A percentile compares a stretch with the other conserved stretches of the same genome.
These are phyloP conservation scores for Chondrosia reniformis DNA, from an alignment of 37 sponge, comb jelly and placozoan genomes.

Conservation along the genomic window DNA sequence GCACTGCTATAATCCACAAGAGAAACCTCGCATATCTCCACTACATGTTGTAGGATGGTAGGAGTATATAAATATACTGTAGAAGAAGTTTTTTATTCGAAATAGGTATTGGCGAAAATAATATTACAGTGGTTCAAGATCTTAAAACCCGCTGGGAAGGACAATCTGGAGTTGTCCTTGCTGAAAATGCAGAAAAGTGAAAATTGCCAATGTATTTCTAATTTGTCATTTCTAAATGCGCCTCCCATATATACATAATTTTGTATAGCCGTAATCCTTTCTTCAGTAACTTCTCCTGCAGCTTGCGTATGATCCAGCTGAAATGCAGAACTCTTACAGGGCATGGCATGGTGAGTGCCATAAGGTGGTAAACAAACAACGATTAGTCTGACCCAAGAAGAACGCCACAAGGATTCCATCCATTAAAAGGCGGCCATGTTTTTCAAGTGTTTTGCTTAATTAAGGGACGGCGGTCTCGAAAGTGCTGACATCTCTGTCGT, in stretches of 20 bases:
- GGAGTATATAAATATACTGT: neutral
- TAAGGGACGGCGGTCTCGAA: neutral
- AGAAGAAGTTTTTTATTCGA: neutral
- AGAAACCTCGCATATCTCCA: neutral
- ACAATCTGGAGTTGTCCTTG: neutral
- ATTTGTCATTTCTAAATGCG: neutral
- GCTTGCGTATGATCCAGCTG: neutral
- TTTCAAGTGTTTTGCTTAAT: neutral
- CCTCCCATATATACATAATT: neutral
- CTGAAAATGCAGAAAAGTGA: neutral
- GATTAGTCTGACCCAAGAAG: neutral
- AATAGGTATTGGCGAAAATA: conserved; percentile 1
- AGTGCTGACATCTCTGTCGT: neutral
- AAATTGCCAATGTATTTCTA: neutral
- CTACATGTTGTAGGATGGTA: neutral
- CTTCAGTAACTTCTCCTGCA: neutral
- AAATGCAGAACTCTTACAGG: neutral
- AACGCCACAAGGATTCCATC: neutral
- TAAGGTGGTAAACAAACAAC: neutral
- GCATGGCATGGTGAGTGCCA: neutral
- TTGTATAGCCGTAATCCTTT: neutral
- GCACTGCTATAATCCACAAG: conserved; percentile 8
- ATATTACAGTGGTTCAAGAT: neutral
- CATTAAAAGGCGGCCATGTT: neutral
- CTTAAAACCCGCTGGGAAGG: neutral